Evolutionary conservation across 2,888 invertebrate species (phyloP).

Genomic region (Hartigia nigra): DNA sequence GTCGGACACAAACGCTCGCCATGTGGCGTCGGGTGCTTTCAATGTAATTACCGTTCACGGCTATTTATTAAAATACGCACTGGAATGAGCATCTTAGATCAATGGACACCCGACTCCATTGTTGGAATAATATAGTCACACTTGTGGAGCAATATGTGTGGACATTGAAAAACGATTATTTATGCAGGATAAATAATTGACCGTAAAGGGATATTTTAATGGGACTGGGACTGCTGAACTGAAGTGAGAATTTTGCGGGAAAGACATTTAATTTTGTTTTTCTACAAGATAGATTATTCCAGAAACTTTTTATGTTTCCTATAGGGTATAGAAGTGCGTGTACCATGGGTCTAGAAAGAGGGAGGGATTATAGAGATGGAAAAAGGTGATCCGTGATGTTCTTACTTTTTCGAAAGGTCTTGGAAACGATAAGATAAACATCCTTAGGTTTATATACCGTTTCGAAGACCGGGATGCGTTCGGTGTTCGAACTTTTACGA

Average conservation of each 20-base stretch:
- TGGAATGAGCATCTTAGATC: constrained; percentile 25
- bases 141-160: not conserved
- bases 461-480: not conserved
- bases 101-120: not conserved
- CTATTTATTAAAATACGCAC: constrained; percentile 47
- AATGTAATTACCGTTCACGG: constrained; percentile 44
- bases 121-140: not conserved
- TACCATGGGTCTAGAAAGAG: no score
- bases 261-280: not conserved
- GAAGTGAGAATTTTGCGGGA: not conserved
- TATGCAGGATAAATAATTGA: not conserved
- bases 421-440: constrained; percentile 37
- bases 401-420: not conserved
- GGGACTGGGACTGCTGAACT: not conserved
- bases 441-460: constrained; percentile 16
- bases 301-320: not conserved
- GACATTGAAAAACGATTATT: not conserved
- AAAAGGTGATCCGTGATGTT: not conserved
- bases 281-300: not conserved
- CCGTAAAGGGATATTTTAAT: not conserved
- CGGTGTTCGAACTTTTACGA: constrained; percentile 12
- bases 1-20: constrained; percentile 25
- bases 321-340: not conserved
- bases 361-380: not conserved
- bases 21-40: constrained; percentile 37